Evolutionary conservation across 1,140 invertebrate genomes (phyloP), one percentile per base, ranked within the genome.

Genomic region (Plodia interpunctella): DNA sequence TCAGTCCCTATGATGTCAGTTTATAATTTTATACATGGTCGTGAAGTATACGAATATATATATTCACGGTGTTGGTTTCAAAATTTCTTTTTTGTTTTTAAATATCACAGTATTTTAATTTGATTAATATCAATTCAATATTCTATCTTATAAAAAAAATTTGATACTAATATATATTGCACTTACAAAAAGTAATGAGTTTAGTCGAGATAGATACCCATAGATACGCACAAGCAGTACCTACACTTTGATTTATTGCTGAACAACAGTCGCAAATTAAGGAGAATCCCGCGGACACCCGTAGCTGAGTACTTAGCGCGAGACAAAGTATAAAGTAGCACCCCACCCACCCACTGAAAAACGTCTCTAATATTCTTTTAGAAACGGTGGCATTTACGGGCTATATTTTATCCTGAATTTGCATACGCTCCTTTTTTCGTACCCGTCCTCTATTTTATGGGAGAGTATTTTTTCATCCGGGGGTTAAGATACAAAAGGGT

Each of bases 331-430:
- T 83, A 87, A 87, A 87, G 83, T 84, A 75, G 71, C 74, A 72
- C 82, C 80, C 80, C 83, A 78, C 63, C 89, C 87, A 90, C 89
- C 88, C 89, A 88, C 89, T 90, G 88, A 90, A 90, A 90, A 90
- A 90, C 89, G 88, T 89, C 87, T 90, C 88, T 90, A 90, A 90
- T 90, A 90, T 90, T 90, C 90, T 90, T 90, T 90, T 90, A 89
- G 90, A 90, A 89, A 90, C 89, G 87, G 89, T 90, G 87, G 90
- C 90, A 90, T 90, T 90, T 90, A 90, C 90, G 90, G 90, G 88
- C 90, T 90, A 90, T 90, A 90, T 90, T 90, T 90, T 90, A 90
- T 90, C 88, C 87, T 82, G 90, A 90, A 90, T 90, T 90, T 90
- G 90, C 90, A 90, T 90, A 90, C 90, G 87, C 87, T 90, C 84